Evolutionary conservation across 1,140 invertebrate species (phyloP).

Genomic region (Drosophila auraria): DNA sequence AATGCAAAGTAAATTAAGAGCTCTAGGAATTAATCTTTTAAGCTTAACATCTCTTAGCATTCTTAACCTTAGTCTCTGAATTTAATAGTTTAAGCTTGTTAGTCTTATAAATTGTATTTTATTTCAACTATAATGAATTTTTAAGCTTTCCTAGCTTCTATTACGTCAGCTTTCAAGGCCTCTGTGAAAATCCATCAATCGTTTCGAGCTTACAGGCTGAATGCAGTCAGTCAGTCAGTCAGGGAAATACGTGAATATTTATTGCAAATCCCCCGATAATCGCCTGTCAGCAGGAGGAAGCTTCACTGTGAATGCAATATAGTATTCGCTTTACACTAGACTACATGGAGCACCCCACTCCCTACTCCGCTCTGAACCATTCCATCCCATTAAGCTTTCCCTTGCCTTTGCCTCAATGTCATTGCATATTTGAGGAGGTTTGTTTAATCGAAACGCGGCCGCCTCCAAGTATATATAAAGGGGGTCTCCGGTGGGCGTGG

Average conservation of each 20-base stretch:
- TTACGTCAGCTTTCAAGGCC: constrained; percentile 8
- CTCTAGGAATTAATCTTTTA: too few species aligned
- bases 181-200: neutral
- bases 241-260: constrained; percentile 14
- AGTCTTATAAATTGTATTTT: neutral
- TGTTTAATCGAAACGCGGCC: constrained; percentile 76
- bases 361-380: neutral
- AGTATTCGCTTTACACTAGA: constrained; percentile 19
- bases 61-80: neutral
- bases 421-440: constrained; percentile 77
- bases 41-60: too few species aligned
- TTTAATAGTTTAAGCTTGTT: neutral
- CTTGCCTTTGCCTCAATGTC: constrained; percentile 76
- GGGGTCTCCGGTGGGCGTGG: constrained; percentile 29
- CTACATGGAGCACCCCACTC: neutral
- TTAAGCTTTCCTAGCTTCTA: neutral
- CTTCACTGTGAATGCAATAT: constrained; percentile 34
- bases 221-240: constrained; percentile 1
- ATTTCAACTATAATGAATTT: neutral
- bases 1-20: neutral
- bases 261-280: constrained; percentile 13
- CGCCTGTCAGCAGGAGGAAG: neutral
- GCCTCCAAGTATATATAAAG: constrained; percentile 15
- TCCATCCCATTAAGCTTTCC: constrained; percentile 12
- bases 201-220: neutral